These are phyloP conservation scores for Tipula confusa DNA, from an alignment of 2,888 invertebrate genomes.

Conservation along the genomic window DNA sequence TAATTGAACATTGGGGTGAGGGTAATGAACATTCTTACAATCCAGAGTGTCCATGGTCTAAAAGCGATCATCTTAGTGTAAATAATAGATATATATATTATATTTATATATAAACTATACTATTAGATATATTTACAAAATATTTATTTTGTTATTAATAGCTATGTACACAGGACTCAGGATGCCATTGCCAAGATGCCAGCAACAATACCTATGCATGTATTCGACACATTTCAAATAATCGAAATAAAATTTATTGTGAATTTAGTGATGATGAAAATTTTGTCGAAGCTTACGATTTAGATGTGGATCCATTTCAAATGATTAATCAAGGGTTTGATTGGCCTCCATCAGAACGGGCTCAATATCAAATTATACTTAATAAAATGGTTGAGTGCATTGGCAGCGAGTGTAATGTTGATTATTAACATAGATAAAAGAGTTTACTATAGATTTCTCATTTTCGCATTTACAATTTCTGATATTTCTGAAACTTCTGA, in stretches of 20 bases:
- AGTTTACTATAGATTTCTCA: no score
- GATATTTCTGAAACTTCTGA: no score
- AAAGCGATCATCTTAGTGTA: conserved; percentile 59
- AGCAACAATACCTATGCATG: conserved; percentile 80
- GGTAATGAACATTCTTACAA: conserved; percentile 56
- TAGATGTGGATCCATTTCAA: conserved; percentile 67
- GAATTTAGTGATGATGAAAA: conserved; percentile 51
- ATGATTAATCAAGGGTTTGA: conserved; percentile 58
- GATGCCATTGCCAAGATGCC: conserved; percentile 82
- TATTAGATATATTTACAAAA: conserved; percentile 31
- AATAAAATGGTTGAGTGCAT: conserved; percentile 17
- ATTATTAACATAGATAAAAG: neutral
- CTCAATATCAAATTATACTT: conserved; percentile 49
- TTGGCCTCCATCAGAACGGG: conserved; percentile 53
- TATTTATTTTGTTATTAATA: conserved; percentile 46
- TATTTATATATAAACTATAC: neutral
- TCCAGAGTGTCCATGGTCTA: conserved; percentile 60
- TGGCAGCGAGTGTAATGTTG: neutral
- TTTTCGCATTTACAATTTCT: no score
- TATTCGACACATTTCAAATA: conserved; percentile 59
- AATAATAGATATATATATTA: conserved; percentile 45
- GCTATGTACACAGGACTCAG: conserved; percentile 61
- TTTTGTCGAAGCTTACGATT: conserved; percentile 73
- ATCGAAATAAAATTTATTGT: conserved; percentile 49
- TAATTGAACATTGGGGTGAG: conserved; percentile 83